phyloP scores from a whole-genome alignment of 2,888 invertebrate species.

The Metopia argyrocephala region DNA sequence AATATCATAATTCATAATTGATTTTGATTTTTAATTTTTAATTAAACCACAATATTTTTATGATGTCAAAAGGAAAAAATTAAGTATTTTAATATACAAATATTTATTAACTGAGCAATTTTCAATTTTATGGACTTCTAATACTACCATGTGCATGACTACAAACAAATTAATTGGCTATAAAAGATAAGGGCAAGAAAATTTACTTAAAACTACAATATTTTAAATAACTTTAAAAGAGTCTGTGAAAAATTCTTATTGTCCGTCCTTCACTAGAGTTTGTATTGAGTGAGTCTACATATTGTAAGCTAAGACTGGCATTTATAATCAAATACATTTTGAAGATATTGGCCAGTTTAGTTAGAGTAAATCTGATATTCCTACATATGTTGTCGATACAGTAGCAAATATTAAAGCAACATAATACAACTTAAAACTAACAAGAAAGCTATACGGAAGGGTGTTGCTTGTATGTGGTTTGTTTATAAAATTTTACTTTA shows the following conservation, averaged over 20 bases:
- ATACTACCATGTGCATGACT: too few relatives aligned
- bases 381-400: conserved; percentile 11
- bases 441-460: too few relatives aligned
- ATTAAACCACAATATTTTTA: conserved; percentile 30
- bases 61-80: background rate
- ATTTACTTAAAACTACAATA: too few relatives aligned
- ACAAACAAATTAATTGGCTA: background rate
- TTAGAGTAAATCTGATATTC: background rate
- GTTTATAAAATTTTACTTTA: too few relatives aligned
- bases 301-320: conserved; percentile 9
- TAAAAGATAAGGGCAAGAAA: background rate
- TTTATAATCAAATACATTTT: background rate
- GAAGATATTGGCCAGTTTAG: background rate
- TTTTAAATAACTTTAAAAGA: too few relatives aligned
- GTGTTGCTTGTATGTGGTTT: too few relatives aligned
- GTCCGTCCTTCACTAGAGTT: background rate
- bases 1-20: background rate
- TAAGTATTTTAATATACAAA: background rate
- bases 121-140: background rate
- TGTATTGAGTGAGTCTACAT: too few relatives aligned
- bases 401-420: conserved; percentile 12
- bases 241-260: too few relatives aligned
- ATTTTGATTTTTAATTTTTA: conserved; percentile 27
- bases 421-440: background rate
- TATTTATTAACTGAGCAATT: background rate